Evolutionary conservation across 2,113 vertebrate species (phyloP), one percentile per base, ranked within the genome.

Genomic region (Ictalurus punctatus): DNA sequence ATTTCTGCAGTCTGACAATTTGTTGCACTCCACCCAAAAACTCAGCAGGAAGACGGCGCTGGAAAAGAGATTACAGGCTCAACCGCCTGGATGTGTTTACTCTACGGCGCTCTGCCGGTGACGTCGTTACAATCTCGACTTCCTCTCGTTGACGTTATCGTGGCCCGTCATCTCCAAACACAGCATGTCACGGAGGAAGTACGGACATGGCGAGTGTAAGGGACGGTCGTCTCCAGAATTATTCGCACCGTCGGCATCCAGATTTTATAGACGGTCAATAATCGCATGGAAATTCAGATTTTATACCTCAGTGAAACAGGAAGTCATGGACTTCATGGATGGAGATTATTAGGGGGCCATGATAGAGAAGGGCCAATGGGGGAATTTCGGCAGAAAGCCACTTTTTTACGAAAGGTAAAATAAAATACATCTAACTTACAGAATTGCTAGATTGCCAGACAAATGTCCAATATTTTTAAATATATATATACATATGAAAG

Each of bases 71-170:
- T 40, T 27, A 27, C 71, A 59, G 63, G 40, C 80, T 83, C 61
- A 58, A 83, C 48, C 5, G n/a, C 52, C 65, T 76, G 54, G 27
- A 69, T 67, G 48, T 65, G 65, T 67, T 78, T 85, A 89, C 63
- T 83, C 84, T 84, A 54, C 61, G n/a, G 86, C 44, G 16, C 87
- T 79, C 58, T 34, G 23, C 1, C 23, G 19, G 87, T 92, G 90
- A 91, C 88, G 91, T 90, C 89, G 90, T 90, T 89, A 87, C 90
- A 44, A 89, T 86, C 83, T 52, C 40, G 27, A 16, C 44, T 74
- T 52, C 88, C 71, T 58, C 90, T 88, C 90, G 79, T 89, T 86
- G 89, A 85, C 73, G 86, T 61, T 91, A 93, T 92, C 92, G 89
- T 3, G 69, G 71, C 86, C 74, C 86, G 90, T 91, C 90, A 90